phyloP scores from a whole-genome alignment of 2,888 invertebrate genomes.

The Pemphredon lugubris region DNA sequence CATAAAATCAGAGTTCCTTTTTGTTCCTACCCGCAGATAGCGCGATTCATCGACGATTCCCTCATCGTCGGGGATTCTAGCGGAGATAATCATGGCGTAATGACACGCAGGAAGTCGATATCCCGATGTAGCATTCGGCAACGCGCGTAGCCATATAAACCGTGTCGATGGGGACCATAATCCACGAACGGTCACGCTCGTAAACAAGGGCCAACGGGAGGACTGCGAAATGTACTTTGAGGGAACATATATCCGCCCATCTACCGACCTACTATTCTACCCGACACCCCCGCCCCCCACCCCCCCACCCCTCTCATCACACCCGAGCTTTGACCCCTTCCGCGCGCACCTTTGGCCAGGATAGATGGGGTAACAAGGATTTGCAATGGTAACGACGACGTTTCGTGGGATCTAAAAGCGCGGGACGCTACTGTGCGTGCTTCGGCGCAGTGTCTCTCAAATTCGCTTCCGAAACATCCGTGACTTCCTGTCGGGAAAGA shows the following conservation, averaged over 20 bases:
- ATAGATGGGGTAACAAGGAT: conserved; percentile 53
- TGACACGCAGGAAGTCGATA: conserved; percentile 20
- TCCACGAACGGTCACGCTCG: conserved; percentile 46
- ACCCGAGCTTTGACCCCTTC: no score
- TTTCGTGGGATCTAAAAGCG: conserved; percentile 47
- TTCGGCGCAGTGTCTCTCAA: conserved; percentile 25
- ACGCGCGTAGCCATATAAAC: conserved; percentile 30
- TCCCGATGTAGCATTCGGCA: conserved; percentile 17
- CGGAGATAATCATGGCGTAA: conserved; percentile 5
- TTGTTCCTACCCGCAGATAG: no score
- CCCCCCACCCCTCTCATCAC: conserved; percentile 1
- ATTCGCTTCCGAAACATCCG: conserved; percentile 5
- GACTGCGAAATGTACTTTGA: conserved; percentile 43
- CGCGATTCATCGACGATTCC: not conserved
- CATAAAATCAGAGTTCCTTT: no score
- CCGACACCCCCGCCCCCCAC: conserved; percentile 1
- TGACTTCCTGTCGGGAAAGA: not conserved
- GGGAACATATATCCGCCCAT: conserved; percentile 32
- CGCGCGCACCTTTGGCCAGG: conserved; percentile 33
- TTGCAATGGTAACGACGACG: conserved; percentile 61
- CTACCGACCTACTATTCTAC: conserved; percentile 15
- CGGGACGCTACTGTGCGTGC: conserved; percentile 10
- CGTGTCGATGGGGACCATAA: conserved; percentile 44
- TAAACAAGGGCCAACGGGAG: conserved; percentile 51
- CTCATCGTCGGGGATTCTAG: not conserved